phyloP scores from a whole-genome alignment of 2,113 vertebrate genomes.

The Girardinichthys multiradiatus region DNA sequence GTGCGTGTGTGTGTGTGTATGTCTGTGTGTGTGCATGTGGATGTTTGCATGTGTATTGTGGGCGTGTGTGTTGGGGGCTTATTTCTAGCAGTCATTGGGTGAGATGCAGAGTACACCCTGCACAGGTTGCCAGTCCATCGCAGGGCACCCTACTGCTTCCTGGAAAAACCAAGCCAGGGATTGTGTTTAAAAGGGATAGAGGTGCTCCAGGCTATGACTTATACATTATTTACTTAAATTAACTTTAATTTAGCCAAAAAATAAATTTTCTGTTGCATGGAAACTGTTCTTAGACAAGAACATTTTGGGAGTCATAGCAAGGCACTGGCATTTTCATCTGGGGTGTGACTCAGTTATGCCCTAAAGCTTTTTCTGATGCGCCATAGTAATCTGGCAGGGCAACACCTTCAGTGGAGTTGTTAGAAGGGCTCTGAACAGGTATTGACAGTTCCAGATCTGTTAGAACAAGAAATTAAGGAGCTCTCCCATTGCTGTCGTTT shows the following conservation, averaged over 20 bases:
- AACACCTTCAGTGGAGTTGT: conserved; percentile 34
- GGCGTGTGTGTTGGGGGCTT: too few species aligned
- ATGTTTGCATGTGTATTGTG: too few species aligned
- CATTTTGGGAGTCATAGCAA: conserved; percentile 19
- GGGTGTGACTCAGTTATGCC: conserved; percentile 55
- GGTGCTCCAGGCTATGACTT: too few species aligned
- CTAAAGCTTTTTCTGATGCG: conserved; percentile 24
- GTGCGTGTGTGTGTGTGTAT: too few species aligned
- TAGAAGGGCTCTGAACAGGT: conserved; percentile 57
- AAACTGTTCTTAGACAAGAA: background rate
- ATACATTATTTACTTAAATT: too few species aligned
- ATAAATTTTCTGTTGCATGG: background rate
- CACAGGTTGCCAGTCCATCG: background rate
- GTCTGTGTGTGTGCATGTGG: too few species aligned
- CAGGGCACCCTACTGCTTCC: background rate
- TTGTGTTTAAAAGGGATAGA: background rate
- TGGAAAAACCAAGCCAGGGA: background rate
- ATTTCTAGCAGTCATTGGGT: too few species aligned
- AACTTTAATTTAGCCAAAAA: too few species aligned
- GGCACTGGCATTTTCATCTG: conserved; percentile 29
- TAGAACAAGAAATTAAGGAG: conserved; percentile 17
- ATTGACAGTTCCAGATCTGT: conserved; percentile 29
- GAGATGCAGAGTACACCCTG: too few species aligned
- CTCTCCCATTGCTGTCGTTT: background rate
- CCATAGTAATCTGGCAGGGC: conserved; percentile 17